Percentiles rank a stretch among this genome's conserved stretches.
phyloP scores from a whole-genome alignment of 1,140 invertebrate species.

The Psilanteris sp. region DNA sequence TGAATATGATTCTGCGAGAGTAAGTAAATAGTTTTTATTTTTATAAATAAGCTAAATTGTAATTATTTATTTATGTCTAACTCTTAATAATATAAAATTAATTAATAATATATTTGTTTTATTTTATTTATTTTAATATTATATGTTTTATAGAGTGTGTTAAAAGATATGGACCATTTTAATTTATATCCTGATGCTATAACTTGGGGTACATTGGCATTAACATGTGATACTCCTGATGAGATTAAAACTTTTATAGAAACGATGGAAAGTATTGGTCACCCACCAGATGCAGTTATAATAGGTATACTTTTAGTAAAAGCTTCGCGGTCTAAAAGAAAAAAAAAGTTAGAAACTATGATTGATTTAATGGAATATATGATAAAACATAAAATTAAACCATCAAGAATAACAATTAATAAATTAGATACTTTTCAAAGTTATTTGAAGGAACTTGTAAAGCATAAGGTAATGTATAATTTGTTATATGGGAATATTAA shows the following conservation, averaged over 20 bases:
- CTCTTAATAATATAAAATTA: constrained; percentile 18
- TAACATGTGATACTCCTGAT: constrained; percentile 84
- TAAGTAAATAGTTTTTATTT: constrained; percentile 68
- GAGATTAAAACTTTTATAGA: constrained; percentile 83
- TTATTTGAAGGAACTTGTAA: constrained; percentile 73
- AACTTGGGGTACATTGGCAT: constrained; percentile 91
- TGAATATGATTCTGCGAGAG: constrained; percentile 13
- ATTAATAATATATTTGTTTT: too few relatives aligned
- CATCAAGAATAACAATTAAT: constrained; percentile 80
- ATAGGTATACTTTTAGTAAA: constrained; percentile 84
- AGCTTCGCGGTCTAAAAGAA: constrained; percentile 78
- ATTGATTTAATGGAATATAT: constrained; percentile 84
- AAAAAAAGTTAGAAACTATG: constrained; percentile 83
- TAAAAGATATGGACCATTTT: constrained; percentile 82
- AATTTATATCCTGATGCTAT: constrained; percentile 86
- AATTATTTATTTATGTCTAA: constrained; percentile 68
- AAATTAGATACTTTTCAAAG: constrained; percentile 81
- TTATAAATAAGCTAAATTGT: too few relatives aligned
- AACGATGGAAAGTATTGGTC: constrained; percentile 84
- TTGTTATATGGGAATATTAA: background rate
- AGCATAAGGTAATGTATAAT: constrained; percentile 75
- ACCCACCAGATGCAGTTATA: constrained; percentile 86
- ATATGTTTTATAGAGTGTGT: constrained; percentile 82
- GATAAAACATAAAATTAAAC: constrained; percentile 81
- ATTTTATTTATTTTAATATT: too few relatives aligned